A percentile compares a stretch with the other conserved stretches of the same genome.
Evolutionary conservation across 2,797 vertebrate species (phyloP).

Genomic region (Scolopax bukidnonensis): DNA sequence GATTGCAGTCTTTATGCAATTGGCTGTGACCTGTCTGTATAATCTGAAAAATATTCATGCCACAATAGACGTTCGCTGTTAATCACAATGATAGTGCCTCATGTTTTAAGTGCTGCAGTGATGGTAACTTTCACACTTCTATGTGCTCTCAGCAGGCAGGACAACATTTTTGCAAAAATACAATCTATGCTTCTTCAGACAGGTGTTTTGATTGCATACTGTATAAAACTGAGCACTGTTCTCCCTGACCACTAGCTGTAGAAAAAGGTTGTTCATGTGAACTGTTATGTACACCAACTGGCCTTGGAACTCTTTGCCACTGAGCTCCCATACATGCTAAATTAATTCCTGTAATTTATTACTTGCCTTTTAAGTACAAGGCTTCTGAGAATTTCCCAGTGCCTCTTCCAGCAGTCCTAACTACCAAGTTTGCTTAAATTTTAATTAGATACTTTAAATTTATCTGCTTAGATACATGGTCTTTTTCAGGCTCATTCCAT

Average conservation of each 20-base stretch:
- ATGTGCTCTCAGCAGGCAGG: not conserved
- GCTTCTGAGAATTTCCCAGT: not conserved
- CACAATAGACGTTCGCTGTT: not conserved
- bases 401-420: not conserved
- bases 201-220: not conserved
- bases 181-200: not conserved
- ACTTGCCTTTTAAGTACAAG: not conserved
- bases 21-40: not conserved
- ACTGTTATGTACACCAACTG: not conserved
- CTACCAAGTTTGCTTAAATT: not conserved
- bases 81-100: not conserved
- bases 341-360: not conserved
- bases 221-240: not conserved
- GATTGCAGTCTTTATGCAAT: not conserved
- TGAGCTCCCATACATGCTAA: not conserved
- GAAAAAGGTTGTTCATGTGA: not conserved
- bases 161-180: not conserved
- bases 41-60: not conserved
- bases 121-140: not conserved
- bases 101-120: not conserved
- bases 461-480: not conserved
- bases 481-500: not conserved
- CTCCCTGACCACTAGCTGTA: not conserved
- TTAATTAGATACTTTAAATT: not conserved
- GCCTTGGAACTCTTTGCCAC: not conserved